phyloP scores from a whole-genome alignment of 2,888 invertebrate species.

The Hirtodrosophila alboralis region DNA sequence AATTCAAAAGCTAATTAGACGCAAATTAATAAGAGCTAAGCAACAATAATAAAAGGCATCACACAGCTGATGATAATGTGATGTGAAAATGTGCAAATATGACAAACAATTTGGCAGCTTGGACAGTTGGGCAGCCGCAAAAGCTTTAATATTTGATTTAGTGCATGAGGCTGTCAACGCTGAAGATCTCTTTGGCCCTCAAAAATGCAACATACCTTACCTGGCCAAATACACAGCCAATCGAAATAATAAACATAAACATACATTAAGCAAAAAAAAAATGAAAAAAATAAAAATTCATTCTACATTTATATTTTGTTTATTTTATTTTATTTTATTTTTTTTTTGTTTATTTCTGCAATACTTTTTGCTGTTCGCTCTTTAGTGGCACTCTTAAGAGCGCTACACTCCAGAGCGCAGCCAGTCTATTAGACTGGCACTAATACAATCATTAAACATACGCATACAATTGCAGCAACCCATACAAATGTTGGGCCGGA shows the following conservation, averaged over 20 bases:
- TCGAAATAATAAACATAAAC: constrained; percentile 13
- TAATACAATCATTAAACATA: constrained; percentile 23
- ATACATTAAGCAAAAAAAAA: not conserved
- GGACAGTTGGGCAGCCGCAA: constrained; percentile 52
- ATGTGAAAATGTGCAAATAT: constrained; percentile 65
- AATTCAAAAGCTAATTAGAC: constrained; percentile 77
- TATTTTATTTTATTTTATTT: too few relatives aligned
- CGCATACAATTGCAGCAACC: constrained; percentile 22
- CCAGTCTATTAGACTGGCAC: constrained; percentile 13
- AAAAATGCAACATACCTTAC: constrained; percentile 32
- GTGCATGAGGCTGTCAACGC: constrained; percentile 39
- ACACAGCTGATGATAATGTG: constrained; percentile 66
- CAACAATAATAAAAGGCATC: constrained; percentile 31
- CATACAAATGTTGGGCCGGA: constrained; percentile 71
- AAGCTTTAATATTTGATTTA: constrained; percentile 33
- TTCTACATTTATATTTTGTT: not conserved
- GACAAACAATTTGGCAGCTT: constrained; percentile 68
- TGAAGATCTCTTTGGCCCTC: constrained; percentile 26
- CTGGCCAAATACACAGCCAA: constrained; percentile 4
- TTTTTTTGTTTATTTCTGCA: constrained; percentile 42
- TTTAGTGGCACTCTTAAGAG: constrained; percentile 39
- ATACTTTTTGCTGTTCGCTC: constrained; percentile 14
- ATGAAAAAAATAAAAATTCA: constrained; percentile 1
- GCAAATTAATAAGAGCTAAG: constrained; percentile 64
- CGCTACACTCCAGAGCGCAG: constrained; percentile 48